These are phyloP conservation scores for Agapetus fuscipes DNA, from an alignment of 2,888 invertebrate genomes.

Conservation along the genomic window DNA sequence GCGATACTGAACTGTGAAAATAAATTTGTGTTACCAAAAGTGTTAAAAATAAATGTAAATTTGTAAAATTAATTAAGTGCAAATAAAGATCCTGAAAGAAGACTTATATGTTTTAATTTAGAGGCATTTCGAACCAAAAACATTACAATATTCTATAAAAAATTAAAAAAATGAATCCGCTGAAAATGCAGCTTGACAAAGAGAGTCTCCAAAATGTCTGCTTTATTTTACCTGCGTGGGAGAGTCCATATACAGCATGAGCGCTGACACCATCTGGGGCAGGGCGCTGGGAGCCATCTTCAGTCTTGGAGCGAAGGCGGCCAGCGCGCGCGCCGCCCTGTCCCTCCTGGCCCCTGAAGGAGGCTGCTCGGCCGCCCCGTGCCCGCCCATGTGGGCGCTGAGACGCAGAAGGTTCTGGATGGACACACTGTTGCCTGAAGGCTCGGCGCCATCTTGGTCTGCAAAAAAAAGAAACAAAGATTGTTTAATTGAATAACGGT, in stretches of 20 bases:
- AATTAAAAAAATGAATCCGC: too few species aligned
- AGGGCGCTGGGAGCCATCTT: conserved; percentile 56
- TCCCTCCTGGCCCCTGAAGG: conserved; percentile 27
- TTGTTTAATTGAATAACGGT: too few species aligned
- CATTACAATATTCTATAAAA: too few species aligned
- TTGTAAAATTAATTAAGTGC: too few species aligned
- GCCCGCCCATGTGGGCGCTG: conserved; percentile 43
- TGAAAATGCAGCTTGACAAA: too few species aligned
- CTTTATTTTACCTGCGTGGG: conserved; percentile 61
- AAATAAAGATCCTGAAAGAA: too few species aligned
- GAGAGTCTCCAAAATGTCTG: too few species aligned
- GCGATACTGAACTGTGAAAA: too few species aligned
- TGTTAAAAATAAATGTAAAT: too few species aligned
- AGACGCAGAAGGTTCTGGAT: conserved; percentile 72
- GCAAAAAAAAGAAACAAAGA: conserved; percentile 25
- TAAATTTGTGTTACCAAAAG: too few species aligned
- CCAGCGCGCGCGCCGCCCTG: conserved; percentile 50
- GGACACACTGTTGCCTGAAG: conserved; percentile 84
- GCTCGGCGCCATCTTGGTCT: conserved; percentile 95
- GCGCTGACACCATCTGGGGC: conserved; percentile 67
- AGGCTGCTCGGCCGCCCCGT: conserved; percentile 22
- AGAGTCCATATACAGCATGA: conserved; percentile 58
- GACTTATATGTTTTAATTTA: too few species aligned
- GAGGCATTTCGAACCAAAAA: too few species aligned
- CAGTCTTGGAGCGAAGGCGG: conserved; percentile 52